These are phyloP conservation scores for Carcharodon carcharias DNA, from an alignment of 2,797 vertebrate genomes.

Conservation along the genomic window DNA sequence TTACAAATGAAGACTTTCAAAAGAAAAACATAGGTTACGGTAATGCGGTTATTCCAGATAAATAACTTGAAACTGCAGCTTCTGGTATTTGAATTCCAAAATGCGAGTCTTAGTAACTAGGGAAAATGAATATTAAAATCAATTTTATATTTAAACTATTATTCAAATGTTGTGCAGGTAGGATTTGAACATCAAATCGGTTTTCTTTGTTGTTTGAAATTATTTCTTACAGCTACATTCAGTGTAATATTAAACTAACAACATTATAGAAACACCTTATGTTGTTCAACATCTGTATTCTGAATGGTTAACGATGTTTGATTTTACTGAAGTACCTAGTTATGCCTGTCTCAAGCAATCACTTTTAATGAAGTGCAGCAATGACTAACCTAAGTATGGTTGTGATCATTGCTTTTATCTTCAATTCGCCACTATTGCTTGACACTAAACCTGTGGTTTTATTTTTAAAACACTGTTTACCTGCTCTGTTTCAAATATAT, in stretches of 20 bases:
- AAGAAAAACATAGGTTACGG: neutral
- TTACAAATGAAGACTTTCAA: neutral
- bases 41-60: neutral
- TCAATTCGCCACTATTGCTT: neutral
- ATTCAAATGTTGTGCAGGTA: neutral
- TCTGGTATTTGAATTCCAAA: neutral
- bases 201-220: neutral
- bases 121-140: neutral
- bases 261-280: neutral
- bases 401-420: neutral
- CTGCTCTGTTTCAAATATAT: neutral
- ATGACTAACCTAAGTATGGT: neutral
- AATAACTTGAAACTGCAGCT: neutral
- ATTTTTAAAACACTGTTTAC: neutral
- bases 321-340: neutral
- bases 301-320: neutral
- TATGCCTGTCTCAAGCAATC: neutral
- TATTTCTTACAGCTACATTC: neutral
- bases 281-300: neutral
- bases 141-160: neutral
- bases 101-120: neutral
- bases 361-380: neutral
- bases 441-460: neutral
- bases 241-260: neutral
- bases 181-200: neutral